Base-by-base conservation (phyloP, 1,140 invertebrate species). In the Drosophila pseudoobscura region DNA sequence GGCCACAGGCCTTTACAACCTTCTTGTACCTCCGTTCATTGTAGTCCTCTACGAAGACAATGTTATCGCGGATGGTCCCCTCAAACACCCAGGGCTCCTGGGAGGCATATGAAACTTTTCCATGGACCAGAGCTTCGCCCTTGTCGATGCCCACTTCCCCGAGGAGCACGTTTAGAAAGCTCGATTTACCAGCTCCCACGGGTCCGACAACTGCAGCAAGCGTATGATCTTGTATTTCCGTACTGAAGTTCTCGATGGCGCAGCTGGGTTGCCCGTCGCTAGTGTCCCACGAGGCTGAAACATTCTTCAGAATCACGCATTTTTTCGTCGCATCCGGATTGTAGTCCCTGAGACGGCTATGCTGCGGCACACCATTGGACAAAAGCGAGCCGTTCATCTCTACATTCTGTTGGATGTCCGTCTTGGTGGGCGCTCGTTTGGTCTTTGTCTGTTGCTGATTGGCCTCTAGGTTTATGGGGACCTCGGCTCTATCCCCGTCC, bases 171-270 rank as follows among this genome's bases (percentile, higher is more conserved):
- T 97, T 95, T 0, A 98, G 91, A 0, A 98, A 92, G 6, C 96
- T 94, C 0, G 93, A 94, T 78, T 97, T 97, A 13, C 96, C 96
- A 0, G 95, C 93, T 6, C 96, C 96, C 31, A 97, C 96, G 41
- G 95, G 94, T 3, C 96, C 96, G 44, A 97, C 94, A 3, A 97
- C 92, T 0, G 95, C 95, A 0, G 96, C 91, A 9, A 97, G 80
- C 29, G 95, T 93, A 7, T 94, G 94, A 3, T 94, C 92, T 65
- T 93, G 93, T 22, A 96, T 93, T 61, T 93, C 92, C 0, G 94
- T 90, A 56, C 92, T 94, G 4, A 96, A 92, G 68, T 93, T 92
- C 2, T 91, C 87, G n/a, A 94, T 75, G 15, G 91, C 87, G 7
- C 61, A 75, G 53, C 72, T 90, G 0, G 63, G 13, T 0, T 80